Percentiles rank a stretch among this genome's conserved stretches.
These are phyloP conservation scores for Ceratina calcarata DNA, from an alignment of 1,140 invertebrate genomes.

Conservation along the genomic window DNA sequence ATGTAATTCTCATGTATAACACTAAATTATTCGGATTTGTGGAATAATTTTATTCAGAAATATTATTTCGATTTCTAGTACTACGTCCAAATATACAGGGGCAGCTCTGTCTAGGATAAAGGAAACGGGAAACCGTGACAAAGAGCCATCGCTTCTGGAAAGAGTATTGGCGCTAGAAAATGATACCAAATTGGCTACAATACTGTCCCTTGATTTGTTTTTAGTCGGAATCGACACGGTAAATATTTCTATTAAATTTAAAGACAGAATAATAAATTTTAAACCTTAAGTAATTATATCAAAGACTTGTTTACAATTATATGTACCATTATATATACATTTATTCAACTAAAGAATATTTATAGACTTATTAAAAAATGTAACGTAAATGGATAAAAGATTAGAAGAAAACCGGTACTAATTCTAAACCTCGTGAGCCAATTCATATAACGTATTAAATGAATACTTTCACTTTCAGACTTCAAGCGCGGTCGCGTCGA, in stretches of 20 bases:
- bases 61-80: slow-evolving; percentile 74
- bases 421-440: background rate
- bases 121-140: slow-evolving; percentile 78
- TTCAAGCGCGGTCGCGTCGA: slow-evolving; percentile 88
- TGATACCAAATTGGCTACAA: slow-evolving; percentile 86
- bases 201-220: slow-evolving; percentile 90
- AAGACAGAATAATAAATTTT: no score
- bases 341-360: no score
- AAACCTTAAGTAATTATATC: background rate
- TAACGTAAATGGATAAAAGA: no score
- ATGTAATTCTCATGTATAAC: no score
- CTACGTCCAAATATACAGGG: slow-evolving; percentile 80
- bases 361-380: no score
- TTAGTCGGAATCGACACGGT: slow-evolving; percentile 94
- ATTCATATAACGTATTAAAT: background rate
- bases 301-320: background rate
- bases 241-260: slow-evolving; percentile 61
- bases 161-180: slow-evolving; percentile 83
- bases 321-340: background rate
- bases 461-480: slow-evolving; percentile 81
- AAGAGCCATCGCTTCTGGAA: slow-evolving; percentile 84
- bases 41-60: background rate
- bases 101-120: slow-evolving; percentile 61
- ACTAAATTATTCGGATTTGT: no score
- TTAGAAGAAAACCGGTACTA: no score